Base-by-base conservation (phyloP, 92 coral and sea anemone species). In the Bergia sp. region DNA sequence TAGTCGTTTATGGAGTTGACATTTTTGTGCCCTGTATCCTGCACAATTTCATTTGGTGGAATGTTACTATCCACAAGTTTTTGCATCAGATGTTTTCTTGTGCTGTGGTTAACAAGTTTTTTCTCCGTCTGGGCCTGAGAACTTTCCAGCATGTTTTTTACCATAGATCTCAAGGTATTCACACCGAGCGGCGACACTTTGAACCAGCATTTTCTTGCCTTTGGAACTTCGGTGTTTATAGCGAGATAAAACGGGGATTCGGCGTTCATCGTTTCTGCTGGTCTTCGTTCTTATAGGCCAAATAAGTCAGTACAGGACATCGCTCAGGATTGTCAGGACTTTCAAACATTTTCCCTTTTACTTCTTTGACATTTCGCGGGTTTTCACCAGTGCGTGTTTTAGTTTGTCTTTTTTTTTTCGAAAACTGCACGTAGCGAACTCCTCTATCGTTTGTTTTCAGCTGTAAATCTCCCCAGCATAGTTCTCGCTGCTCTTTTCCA, bases 51-150 rank as follows among this genome's bases (percentile, higher is more conserved):
- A 61, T 91, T 90, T 73, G 95, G 90, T 36, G 95, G 90, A 77
- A 92, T 44, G 45, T 90, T 82, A 50, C 77, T 88, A 79, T 91
- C 89, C 73, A 86, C 89, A 44, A 91, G 93, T 67, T 90, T 90
- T 89, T 92, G 93, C 49, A 82, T 64, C 49, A 91, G 76, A 65
- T 88, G 93, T 80, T 93, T 93, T 89, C 91, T 89, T 74, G 91
- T 86, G 90, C 96, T 91, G 92, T 93, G 96, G 74, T 93, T 91
- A 16, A 91, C 91, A 4, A 91, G 77, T 77, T 91, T 91, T 67
- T 87, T 76, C 77, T 93, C 91, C 73, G 93, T 67, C 29, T 91
- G 79, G 18, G 88, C 61, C 21, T 83, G 74, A 15, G 93, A 88
- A 41, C 43, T 76, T 67, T 23, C 64, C 65, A 79, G 37, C 91